These are phyloP conservation scores for Callyntrura sp. DNA, from an alignment of 2,888 invertebrate species.

Conservation along the genomic window DNA sequence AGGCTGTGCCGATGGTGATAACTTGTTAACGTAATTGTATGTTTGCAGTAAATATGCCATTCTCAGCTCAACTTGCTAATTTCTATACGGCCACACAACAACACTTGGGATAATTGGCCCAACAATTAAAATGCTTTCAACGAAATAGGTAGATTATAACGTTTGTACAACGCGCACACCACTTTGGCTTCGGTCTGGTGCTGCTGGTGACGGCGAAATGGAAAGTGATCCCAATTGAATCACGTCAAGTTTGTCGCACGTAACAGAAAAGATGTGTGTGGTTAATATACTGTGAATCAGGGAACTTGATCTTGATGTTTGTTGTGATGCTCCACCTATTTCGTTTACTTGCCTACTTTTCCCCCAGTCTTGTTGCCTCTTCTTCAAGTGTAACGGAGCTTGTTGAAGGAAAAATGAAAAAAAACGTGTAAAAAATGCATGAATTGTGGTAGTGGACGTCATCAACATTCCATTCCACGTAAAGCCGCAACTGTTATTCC, in stretches of 20 bases:
- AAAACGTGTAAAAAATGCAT: neutral
- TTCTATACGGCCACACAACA: constrained; percentile 68
- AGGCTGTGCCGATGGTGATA: constrained; percentile 6
- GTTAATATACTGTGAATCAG: neutral
- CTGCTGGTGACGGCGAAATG: constrained; percentile 27
- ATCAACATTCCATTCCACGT: neutral
- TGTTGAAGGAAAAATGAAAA: no score
- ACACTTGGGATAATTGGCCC: constrained; percentile 68
- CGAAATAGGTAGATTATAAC: neutral
- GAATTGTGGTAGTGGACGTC: neutral
- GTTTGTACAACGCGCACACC: neutral
- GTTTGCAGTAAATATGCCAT: constrained; percentile 17
- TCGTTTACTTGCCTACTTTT: neutral
- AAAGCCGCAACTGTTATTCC: neutral
- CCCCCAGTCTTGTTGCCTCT: neutral
- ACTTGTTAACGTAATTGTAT: constrained; percentile 71
- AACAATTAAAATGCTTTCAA: constrained; percentile 59
- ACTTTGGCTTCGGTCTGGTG: neutral
- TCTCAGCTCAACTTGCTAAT: constrained; percentile 58
- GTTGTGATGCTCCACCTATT: neutral
- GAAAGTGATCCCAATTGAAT: constrained; percentile 53
- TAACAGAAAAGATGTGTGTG: neutral
- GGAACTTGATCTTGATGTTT: neutral
- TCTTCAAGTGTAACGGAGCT: neutral
- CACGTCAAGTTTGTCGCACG: neutral